Evolutionary conservation across 2,113 vertebrate genomes (phyloP).

Genomic region (Lasiurus borealis): DNA sequence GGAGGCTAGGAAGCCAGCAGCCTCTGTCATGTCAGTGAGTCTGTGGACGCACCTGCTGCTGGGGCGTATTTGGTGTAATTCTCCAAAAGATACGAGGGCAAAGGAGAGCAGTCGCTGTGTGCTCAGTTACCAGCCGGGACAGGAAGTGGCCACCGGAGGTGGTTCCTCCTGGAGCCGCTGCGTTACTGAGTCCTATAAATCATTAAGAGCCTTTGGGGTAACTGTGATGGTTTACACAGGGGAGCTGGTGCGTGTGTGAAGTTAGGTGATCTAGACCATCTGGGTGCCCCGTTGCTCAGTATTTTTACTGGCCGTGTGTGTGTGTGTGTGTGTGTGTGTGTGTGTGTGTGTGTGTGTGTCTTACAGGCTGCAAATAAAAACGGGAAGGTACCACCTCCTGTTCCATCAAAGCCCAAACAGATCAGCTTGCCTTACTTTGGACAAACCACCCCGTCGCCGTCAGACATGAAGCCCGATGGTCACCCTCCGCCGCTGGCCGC

Average conservation of each 20-base stretch:
- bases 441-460: slow-evolving; percentile 81
- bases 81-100: not conserved
- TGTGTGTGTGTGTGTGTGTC: not conserved
- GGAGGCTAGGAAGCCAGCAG: not conserved
- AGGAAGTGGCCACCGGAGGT: not conserved
- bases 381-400: slow-evolving; percentile 96
- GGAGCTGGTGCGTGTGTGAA: not conserved
- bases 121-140: not conserved
- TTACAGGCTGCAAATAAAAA: slow-evolving; percentile 90
- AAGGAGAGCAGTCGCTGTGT: not conserved
- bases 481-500: slow-evolving; percentile 86
- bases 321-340: no score
- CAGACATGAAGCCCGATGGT: slow-evolving; percentile 86
- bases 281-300: not conserved
- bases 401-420: slow-evolving; percentile 97
- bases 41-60: not conserved
- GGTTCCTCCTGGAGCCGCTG: fast-evolving
- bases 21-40: no score
- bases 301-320: not conserved
- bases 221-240: no score
- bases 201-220: not conserved
- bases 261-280: not conserved
- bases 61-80: not conserved
- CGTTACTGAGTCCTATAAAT: no score
- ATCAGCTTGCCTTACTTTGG: slow-evolving; percentile 90